These are phyloP conservation scores for Microtus ochrogaster DNA, from an alignment of 2,113 vertebrate species.

Conservation along the genomic window DNA sequence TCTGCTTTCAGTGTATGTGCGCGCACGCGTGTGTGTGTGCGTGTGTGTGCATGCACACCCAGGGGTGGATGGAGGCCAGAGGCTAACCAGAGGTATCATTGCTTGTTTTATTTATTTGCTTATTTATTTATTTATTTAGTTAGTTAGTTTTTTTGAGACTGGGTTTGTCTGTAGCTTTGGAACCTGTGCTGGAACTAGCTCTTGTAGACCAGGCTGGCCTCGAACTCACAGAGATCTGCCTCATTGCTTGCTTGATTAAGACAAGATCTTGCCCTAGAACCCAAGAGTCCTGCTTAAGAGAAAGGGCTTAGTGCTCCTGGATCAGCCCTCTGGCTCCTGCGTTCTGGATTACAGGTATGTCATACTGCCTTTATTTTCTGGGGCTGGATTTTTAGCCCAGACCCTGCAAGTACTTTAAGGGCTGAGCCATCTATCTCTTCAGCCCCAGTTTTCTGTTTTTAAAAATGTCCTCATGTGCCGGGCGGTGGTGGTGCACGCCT, in stretches of 20 bases:
- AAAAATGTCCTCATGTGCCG: background rate
- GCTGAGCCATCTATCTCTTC: background rate
- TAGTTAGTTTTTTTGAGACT: too few species aligned
- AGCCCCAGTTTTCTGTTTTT: background rate
- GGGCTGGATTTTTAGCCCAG: too few species aligned
- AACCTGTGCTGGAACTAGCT: too few species aligned
- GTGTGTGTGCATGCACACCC: background rate
- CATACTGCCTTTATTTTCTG: background rate
- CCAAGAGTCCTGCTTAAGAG: background rate
- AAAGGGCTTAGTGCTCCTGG: background rate
- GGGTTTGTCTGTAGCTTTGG: too few species aligned
- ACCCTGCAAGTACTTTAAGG: too few species aligned
- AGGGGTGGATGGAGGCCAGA: background rate
- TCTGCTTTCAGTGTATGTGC: background rate
- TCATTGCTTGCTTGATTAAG: background rate
- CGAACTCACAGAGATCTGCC: too few species aligned
- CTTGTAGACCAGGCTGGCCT: too few species aligned
- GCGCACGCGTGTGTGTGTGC: fast-evolving
- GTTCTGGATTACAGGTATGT: background rate
- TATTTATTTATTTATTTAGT: too few species aligned
- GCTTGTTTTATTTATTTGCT: background rate
- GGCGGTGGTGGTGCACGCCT: too few species aligned
- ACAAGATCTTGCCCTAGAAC: background rate
- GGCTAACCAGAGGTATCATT: background rate
- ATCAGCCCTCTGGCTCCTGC: background rate